Evolutionary conservation across 2,888 invertebrate species (phyloP).

Genomic region (Chorisops tibialis): DNA sequence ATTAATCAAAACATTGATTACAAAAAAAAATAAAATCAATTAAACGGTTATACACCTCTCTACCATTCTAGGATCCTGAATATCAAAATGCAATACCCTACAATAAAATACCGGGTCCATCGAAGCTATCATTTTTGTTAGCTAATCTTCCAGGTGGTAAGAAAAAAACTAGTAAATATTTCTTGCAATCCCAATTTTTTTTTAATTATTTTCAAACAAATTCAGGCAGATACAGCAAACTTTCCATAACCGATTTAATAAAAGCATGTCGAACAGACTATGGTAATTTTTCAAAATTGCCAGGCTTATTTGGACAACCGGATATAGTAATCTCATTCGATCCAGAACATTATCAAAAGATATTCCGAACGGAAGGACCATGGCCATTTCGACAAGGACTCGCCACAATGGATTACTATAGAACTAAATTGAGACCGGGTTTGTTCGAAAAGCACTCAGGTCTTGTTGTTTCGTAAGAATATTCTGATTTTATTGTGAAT

Average conservation of each 20-base stretch:
- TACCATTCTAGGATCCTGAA: too few relatives aligned
- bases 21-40: too few relatives aligned
- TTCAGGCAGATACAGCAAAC: conserved; percentile 39
- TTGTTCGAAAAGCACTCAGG: conserved; percentile 48
- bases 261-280: conserved; percentile 40
- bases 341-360: conserved; percentile 54
- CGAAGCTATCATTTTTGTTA: too few relatives aligned
- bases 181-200: too few relatives aligned
- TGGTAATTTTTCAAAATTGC: conserved; percentile 52
- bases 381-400: conserved; percentile 53
- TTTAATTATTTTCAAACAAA: too few relatives aligned
- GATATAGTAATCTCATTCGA: conserved; percentile 54
- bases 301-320: conserved; percentile 45
- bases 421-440: conserved; percentile 47
- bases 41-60: too few relatives aligned
- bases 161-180: too few relatives aligned
- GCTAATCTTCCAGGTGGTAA: too few relatives aligned
- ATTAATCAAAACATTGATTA: too few relatives aligned
- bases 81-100: too few relatives aligned
- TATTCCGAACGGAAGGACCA: conserved; percentile 52
- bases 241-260: conserved; percentile 41
- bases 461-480: conserved; percentile 42
- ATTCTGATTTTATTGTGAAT: not conserved
- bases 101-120: too few relatives aligned
- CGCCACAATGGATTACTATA: conserved; percentile 51